phyloP scores from a whole-genome alignment of 2,113 vertebrate genomes.

The Shinisaurus crocodilurus region DNA sequence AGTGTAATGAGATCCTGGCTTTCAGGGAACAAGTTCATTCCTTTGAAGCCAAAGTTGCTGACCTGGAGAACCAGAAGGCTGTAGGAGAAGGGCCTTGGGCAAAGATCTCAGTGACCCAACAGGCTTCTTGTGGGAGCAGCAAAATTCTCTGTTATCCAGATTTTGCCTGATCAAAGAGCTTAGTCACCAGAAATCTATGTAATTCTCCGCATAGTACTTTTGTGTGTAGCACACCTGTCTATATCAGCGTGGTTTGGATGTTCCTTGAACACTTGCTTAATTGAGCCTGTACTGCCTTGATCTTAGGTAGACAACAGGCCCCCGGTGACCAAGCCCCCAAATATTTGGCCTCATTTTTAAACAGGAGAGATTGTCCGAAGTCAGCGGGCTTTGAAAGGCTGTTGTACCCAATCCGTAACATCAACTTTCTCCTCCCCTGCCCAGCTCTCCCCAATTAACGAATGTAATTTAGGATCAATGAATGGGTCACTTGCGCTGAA shows the following conservation, averaged over 20 bases:
- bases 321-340: neutral
- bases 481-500: conserved; percentile 11
- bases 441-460: conserved; percentile 15
- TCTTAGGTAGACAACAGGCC: neutral
- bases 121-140: neutral
- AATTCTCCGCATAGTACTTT: neutral
- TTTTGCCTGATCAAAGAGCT: neutral
- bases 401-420: neutral
- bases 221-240: neutral
- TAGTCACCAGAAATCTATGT: neutral
- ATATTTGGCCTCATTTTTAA: neutral
- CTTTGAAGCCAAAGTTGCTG: too few species aligned
- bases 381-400: neutral
- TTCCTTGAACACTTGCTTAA: neutral
- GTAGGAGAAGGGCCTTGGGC: neutral
- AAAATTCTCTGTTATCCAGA: neutral
- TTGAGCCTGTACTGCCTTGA: neutral
- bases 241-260: neutral
- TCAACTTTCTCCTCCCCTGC: neutral
- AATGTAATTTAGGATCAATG: conserved; percentile 34
- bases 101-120: neutral
- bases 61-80: too few species aligned
- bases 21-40: too few species aligned
- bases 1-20: too few species aligned
- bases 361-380: neutral